Evolutionary conservation across 2,888 invertebrate genomes (phyloP).

Genomic region (Phania funesta): DNA sequence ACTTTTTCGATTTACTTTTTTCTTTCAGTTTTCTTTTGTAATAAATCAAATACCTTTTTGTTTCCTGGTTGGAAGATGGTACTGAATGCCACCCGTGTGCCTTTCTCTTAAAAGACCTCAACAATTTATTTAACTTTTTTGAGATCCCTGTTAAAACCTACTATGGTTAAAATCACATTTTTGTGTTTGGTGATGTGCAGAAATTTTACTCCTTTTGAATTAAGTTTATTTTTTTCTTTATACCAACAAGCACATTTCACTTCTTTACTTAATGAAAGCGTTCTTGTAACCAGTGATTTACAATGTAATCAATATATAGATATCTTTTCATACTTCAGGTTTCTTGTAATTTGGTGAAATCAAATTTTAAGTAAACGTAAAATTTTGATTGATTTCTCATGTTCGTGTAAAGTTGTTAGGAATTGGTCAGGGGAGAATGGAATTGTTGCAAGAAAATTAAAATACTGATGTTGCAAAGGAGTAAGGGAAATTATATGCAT

Average conservation of each 20-base stretch:
- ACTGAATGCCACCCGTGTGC: conserved; percentile 10
- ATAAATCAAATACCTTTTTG: conserved; percentile 48
- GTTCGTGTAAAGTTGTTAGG: background rate
- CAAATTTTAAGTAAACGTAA: conserved; percentile 4
- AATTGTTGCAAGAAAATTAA: background rate
- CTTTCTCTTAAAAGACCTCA: background rate
- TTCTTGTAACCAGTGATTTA: conserved; percentile 48
- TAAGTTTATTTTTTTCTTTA: background rate
- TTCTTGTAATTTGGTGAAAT: conserved; percentile 27
- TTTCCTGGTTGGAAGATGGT: background rate
- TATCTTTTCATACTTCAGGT: conserved; percentile 36
- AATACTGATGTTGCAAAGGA: background rate
- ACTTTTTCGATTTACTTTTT: conserved; percentile 22
- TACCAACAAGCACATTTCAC: background rate
- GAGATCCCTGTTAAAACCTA: conserved; percentile 31
- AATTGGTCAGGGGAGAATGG: background rate
- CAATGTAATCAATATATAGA: conserved; percentile 59
- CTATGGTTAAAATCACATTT: conserved; percentile 51
- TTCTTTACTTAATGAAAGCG: conserved; percentile 46
- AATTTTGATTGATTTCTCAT: conserved; percentile 53
- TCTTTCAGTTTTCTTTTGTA: conserved; percentile 1
- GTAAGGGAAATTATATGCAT: too few relatives aligned
- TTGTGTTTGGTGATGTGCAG: conserved; percentile 39
- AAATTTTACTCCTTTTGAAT: conserved; percentile 1
- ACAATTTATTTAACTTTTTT: conserved; percentile 10